Base-by-base conservation (phyloP, 2,113 vertebrate genomes). In the Artemisiospiza belli region DNA sequence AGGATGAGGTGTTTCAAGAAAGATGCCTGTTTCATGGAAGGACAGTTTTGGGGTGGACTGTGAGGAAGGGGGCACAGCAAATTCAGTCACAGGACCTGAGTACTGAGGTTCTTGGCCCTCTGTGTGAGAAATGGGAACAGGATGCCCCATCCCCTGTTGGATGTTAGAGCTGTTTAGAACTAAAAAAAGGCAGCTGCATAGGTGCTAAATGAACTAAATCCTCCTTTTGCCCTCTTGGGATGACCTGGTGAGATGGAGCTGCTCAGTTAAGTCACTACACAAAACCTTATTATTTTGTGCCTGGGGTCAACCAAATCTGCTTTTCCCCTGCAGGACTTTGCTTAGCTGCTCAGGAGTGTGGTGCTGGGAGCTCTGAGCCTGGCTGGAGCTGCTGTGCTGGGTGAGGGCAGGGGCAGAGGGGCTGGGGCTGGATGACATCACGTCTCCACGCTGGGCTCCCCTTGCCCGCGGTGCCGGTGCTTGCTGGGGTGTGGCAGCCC, bases 401-500 rank as follows among this genome's bases (percentile, higher is more conserved):
- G 5, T 27, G 33, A 83, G 90, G 87, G 82, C 89, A 14, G 78
- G 91, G 91, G 78, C 93, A 91, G 74, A 79, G 44, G 91, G 57
- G 87, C 76, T 33, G 44, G 91, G 57, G 87, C 73, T 33, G 72
- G 84, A 89, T 96, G 96, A 96, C 87, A 91, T 95, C 76, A 97
- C 1, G 91, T 97, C 96, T 96, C 93, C 0, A 15, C 5, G 37
- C 79, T 1, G 87, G 87, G 15, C 90, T 94, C 30, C 94, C 9
- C 33, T 46, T 83, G 90, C 75, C 87, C 62, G 59, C n/a, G 74
- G 87, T 83, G 57, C 58, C 2, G 2, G 63, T 73, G 91, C 93
- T 87, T 85, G 94, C 44, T 95, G 87, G 91, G 95, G 91, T 95
- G 93, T 94, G 93, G 95, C 87, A 95, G 93, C 94, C 87, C 94